phyloP scores from a whole-genome alignment of 2,888 invertebrate genomes.

The Podotricha telesiphe region DNA sequence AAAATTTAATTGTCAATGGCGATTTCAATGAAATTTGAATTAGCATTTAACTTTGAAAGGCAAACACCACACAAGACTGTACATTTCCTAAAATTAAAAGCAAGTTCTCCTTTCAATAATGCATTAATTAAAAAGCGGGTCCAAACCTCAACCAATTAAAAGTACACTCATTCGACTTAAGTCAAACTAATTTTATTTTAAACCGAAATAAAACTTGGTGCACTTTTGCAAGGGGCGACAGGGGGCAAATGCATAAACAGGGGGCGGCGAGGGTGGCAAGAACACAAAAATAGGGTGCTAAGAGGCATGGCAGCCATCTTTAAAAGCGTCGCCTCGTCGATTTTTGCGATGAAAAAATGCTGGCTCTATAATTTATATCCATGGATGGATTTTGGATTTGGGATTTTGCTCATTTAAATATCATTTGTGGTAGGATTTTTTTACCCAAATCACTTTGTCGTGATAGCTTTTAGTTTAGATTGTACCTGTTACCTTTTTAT shows the following conservation, averaged over 20 bases:
- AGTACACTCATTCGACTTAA: conserved; percentile 48
- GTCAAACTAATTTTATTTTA: conserved; percentile 51
- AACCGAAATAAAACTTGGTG: conserved; percentile 55
- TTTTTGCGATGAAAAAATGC: conserved; percentile 60
- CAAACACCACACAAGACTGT: conserved; percentile 9
- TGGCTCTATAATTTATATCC: conserved; percentile 49
- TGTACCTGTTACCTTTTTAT: conserved; percentile 6
- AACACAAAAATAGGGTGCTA: conserved; percentile 78
- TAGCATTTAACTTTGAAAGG: conserved; percentile 15
- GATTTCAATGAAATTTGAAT: conserved; percentile 5
- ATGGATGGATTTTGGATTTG: conserved; percentile 36
- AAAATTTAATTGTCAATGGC: conserved; percentile 8
- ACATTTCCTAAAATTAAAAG: conserved; percentile 21
- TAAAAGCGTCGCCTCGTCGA: conserved; percentile 58
- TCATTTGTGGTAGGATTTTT: conserved; percentile 23
- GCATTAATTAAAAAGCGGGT: conserved; percentile 44
- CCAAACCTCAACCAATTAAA: conserved; percentile 52
- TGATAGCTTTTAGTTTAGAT: conserved; percentile 14
- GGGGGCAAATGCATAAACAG: conserved; percentile 59
- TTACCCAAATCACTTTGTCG: conserved; percentile 6
- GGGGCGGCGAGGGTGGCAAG: conserved; percentile 63
- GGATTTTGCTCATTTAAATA: conserved; percentile 37
- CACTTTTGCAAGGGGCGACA: conserved; percentile 60
- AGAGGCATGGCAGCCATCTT: conserved; percentile 73
- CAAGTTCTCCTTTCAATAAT: conserved; percentile 41